phyloP scores from a whole-genome alignment of 1,140 invertebrate species.

The Thrips palmi region DNA sequence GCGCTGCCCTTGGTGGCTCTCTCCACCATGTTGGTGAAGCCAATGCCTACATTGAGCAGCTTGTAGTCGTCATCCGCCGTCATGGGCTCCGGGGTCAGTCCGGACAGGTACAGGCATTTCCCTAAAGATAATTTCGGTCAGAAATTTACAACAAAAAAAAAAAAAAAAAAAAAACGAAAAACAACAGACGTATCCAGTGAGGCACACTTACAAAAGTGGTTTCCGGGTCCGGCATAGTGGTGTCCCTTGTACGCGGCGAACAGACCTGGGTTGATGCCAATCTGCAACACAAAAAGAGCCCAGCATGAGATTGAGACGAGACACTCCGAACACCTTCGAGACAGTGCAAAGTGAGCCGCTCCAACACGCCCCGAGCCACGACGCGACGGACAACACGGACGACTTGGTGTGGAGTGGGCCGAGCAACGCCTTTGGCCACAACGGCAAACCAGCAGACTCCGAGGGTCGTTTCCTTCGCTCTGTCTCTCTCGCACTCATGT shows the following conservation, averaged over 20 bases:
- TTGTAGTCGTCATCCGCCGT: constrained; percentile 91
- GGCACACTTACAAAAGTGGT: constrained; percentile 82
- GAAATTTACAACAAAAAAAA: neutral
- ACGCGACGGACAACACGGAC: too few relatives aligned
- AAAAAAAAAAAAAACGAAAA: neutral
- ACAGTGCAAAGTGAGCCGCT: too few relatives aligned
- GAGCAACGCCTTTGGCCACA: too few relatives aligned
- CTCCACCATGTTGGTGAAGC: constrained; percentile 94
- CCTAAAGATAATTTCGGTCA: constrained; percentile 28
- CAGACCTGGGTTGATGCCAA: constrained; percentile 92
- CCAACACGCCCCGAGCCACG: too few relatives aligned
- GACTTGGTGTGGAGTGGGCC: too few relatives aligned
- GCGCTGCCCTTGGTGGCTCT: constrained; percentile 89
- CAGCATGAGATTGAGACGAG: too few relatives aligned
- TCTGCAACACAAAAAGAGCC: constrained; percentile 39
- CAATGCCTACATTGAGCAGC: constrained; percentile 81
- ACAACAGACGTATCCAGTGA: neutral
- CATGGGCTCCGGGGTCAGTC: constrained; percentile 84
- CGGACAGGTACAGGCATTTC: constrained; percentile 91
- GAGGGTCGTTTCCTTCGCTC: too few relatives aligned
- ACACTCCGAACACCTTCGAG: too few relatives aligned
- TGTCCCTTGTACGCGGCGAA: constrained; percentile 95
- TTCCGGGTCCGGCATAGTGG: constrained; percentile 94
- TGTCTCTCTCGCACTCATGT: too few relatives aligned
- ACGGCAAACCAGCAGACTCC: too few relatives aligned